Percentiles rank a stretch among this genome's conserved stretches.
phyloP scores from a whole-genome alignment of 2,888 invertebrate genomes.

The Cylindroiulus punctatus region DNA sequence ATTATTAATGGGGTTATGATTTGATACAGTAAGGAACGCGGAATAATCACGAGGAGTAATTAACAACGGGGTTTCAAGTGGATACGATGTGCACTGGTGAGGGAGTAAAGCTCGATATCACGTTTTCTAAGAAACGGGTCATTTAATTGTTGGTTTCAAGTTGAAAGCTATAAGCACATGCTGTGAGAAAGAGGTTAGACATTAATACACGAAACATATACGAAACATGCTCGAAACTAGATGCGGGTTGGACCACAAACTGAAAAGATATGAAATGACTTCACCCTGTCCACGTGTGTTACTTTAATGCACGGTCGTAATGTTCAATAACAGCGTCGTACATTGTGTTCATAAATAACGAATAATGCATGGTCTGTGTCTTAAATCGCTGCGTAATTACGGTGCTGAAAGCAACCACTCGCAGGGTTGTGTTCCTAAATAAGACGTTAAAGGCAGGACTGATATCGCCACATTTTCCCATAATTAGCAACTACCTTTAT shows the following conservation, averaged over 20 bases:
- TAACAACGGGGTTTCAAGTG: not conserved
- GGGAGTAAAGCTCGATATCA: constrained; percentile 16
- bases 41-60: not conserved
- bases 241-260: not conserved
- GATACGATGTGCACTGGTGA: not conserved
- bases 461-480: not conserved
- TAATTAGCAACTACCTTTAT: not conserved
- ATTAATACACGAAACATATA: not conserved
- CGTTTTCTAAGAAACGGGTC: constrained; percentile 17
- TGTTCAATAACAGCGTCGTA: not conserved
- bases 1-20: constrained; percentile 35
- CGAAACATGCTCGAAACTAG: not conserved
- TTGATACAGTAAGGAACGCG: constrained; percentile 29
- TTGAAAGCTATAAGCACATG: not conserved
- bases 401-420: not conserved
- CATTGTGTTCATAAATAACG: not conserved
- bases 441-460: not conserved
- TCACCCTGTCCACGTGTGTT: not conserved
- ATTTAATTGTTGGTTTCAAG: constrained; percentile 12
- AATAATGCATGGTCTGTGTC: not conserved
- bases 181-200: constrained; percentile 12
- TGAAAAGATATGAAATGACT: not conserved
- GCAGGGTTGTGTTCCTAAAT: too few species aligned
- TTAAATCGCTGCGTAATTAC: not conserved
- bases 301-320: not conserved